Percentiles rank a stretch among this genome's conserved stretches.
Evolutionary conservation across 1,140 invertebrate genomes (phyloP).

Genomic region (Neodiprion fabricii): DNA sequence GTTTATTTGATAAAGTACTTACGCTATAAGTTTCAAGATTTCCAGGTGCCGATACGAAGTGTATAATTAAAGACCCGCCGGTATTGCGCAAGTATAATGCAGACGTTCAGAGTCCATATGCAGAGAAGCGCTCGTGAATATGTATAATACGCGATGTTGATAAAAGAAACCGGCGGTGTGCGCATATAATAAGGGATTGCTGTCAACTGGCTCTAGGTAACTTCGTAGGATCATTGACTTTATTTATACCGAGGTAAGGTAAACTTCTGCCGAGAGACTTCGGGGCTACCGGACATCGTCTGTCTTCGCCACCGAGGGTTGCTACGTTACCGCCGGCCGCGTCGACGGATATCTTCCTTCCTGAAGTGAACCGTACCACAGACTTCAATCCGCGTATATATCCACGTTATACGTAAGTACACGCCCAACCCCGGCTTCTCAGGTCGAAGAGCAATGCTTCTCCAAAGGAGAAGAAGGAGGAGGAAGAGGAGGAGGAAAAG

Average conservation of each 20-base stretch:
- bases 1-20: no score
- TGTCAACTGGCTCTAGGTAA: conserved; percentile 16
- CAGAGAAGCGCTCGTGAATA: no score
- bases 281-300: conserved; percentile 49
- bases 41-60: no score
- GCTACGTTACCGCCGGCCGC: conserved; percentile 33
- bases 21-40: no score
- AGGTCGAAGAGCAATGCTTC: conserved; percentile 24
- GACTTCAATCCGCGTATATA: conserved; percentile 8
- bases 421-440: neutral
- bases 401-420: conserved; percentile 9
- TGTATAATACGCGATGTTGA: no score
- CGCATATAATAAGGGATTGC: no score
- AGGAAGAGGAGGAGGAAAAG: neutral
- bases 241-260: conserved; percentile 53
- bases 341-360: conserved; percentile 50
- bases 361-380: conserved; percentile 28
- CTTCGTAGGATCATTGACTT: conserved; percentile 31
- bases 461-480: conserved; percentile 18
- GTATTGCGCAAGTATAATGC: no score
- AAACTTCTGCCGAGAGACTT: conserved; percentile 48
- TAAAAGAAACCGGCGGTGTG: no score
- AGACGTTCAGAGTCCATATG: no score
- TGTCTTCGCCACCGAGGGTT: conserved; percentile 46
- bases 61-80: no score